These are phyloP conservation scores for Macaria liturata DNA, from an alignment of 2,888 invertebrate genomes.

Conservation along the genomic window DNA sequence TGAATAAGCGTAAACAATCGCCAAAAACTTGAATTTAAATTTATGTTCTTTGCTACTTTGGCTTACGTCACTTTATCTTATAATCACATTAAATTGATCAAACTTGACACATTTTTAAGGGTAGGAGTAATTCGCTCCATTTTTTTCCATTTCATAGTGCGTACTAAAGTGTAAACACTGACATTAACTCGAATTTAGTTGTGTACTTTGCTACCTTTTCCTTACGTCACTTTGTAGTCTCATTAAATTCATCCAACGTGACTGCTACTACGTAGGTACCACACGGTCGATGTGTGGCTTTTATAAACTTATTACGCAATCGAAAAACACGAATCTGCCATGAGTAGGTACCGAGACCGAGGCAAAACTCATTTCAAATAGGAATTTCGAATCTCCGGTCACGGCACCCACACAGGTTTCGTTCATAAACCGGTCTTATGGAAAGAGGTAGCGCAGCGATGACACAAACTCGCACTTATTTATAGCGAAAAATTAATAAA, in stretches of 20 bases:
- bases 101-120: no score
- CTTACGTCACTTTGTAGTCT: conserved; percentile 8
- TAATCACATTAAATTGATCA: no score
- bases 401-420: conserved; percentile 66
- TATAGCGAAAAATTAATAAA: conserved; percentile 78
- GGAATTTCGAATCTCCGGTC: conserved; percentile 61
- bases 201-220: no score
- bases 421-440: conserved; percentile 67
- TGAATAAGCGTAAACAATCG: no score
- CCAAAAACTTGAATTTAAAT: no score
- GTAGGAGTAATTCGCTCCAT: no score
- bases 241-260: conserved; percentile 27
- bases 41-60: no score
- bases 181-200: no score
- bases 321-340: conserved; percentile 38
- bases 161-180: no score
- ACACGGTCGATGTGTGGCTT: conserved; percentile 31
- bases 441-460: conserved; percentile 54
- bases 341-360: conserved; percentile 20
- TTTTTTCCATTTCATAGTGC: no score
- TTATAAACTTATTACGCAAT: conserved; percentile 64
- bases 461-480: conserved; percentile 78
- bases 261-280: conserved; percentile 41
- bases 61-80: no score
- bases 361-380: conserved; percentile 52